Base-by-base conservation (phyloP, 2,888 invertebrate species). In the Venustoraphidia nigricollis region DNA sequence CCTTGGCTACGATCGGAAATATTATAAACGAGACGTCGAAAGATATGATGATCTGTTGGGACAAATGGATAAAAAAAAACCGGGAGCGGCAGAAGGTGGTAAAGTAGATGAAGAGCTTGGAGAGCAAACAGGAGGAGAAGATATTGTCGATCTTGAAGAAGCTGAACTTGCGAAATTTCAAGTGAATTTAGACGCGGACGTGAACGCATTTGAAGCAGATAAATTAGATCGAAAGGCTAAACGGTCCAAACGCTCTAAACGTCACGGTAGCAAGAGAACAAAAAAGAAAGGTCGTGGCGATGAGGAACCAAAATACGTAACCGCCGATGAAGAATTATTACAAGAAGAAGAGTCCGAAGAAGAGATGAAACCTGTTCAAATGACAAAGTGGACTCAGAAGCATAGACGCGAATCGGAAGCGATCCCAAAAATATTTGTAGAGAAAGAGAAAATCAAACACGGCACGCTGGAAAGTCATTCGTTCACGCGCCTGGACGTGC, bases 391-490 rank as follows among this genome's bases (percentile, higher is more conserved):
- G 46, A 58, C 64, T 6, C 66, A 67, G 52, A 66, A 66, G 39
- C 64, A 65, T 48, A 54, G 64, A 10, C 57, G 62, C 34, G 65
- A 66, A 35, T 65, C 65, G 0, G 66, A 66, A 50, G 58, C 59
- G 1, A 56, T 61, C 46, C 53, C 50, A 13, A 27, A 37, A 9
- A 8, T 42, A 10, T 27, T 27, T 27, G 27, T 27, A 3, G 27
- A 27, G 27, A 27, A 27, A 27, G 57, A 61, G 40, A 61, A 60
- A 47, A 58, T 64, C 45, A 60, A 60, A 49, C 56, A 60, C 11
- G 66, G 66, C 9, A 65, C 66, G 0, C 51, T 68, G 11, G 64
- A 66, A 51, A 66, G 62, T 50, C 66, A 67, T 48, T 67, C 67
- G 1, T 66, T 63, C 46, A 67, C 67, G 5, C 61, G 61, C 44